These are phyloP conservation scores for Halichoeres trimaculatus DNA, from an alignment of 2,113 vertebrate genomes.

Conservation along the genomic window DNA sequence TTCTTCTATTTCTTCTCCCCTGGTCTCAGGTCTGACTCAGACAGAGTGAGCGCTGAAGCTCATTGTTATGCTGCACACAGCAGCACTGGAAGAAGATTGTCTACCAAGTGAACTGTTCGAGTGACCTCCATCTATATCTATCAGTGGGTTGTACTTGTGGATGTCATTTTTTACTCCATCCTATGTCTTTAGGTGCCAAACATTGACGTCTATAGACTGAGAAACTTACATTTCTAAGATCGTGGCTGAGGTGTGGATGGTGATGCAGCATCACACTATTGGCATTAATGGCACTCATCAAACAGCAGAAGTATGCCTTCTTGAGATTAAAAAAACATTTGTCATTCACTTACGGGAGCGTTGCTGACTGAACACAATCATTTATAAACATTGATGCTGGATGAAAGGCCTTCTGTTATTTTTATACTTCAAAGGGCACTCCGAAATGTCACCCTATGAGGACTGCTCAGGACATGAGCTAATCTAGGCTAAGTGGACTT, in stretches of 20 bases:
- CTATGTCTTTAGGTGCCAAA: background rate
- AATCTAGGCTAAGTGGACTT: conserved; percentile 35
- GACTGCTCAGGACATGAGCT: background rate
- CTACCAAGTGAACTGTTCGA: conserved; percentile 9
- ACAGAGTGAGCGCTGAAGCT: conserved; percentile 15
- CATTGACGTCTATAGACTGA: no score
- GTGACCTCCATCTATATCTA: conserved; percentile 26
- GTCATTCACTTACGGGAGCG: background rate
- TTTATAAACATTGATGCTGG: background rate
- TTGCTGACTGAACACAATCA: background rate
- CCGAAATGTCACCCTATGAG: conserved; percentile 23
- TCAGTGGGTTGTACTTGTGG: background rate
- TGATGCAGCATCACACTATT: background rate
- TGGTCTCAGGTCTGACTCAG: conserved; percentile 24
- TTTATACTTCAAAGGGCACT: conserved; percentile 14
- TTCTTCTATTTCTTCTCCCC: conserved; percentile 22
- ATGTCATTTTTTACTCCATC: background rate
- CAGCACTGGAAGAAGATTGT: conserved; percentile 6
- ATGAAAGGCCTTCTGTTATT: background rate
- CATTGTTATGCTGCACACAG: conserved; percentile 53
- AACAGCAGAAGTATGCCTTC: background rate
- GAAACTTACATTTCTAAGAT: background rate
- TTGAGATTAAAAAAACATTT: background rate
- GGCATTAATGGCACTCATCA: background rate
- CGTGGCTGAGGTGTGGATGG: background rate